Evolutionary conservation across 2,888 invertebrate species (phyloP), one percentile per base, ranked within the genome.

Genomic region (Drosophila neoperkinsi): DNA sequence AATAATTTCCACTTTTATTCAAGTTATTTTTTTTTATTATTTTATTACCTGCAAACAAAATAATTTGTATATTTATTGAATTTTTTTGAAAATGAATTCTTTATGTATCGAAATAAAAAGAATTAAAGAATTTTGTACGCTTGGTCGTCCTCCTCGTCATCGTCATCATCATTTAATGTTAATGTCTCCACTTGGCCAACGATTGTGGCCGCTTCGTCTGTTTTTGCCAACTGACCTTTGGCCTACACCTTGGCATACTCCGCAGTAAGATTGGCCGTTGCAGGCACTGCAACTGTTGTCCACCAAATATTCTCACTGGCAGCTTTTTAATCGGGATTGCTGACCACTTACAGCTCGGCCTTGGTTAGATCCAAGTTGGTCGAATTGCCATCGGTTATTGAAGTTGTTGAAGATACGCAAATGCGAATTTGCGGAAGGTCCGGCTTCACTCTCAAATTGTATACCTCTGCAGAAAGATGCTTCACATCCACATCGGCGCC

Each of bases 241-340:
- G 10, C 60, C 58, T 77, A 81, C 7, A 58, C 49, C 43, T 84
- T 84, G 25, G 91, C 88, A 73, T 92, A 93, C 71, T 93, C 91
- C 49, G 66, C 93, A 33, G 91, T 90, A 11, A 90, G 71, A 72
- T 91, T 81, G 11, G 33, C 4, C 33, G 11, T 34, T 34, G 11
- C 33, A 13, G 34, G 2, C 34, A 13, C 5, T 34, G 34, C 13
- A 34, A 4, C 13, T 2, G 34, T 34, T 13, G 34, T 13, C 34
- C 13, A 34, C 2, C 5, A 34, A 34, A 16, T 34, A 34, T 13
- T 13, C 13, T 13, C 4, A 4, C 13, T 34, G 13, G 5, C 34
- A 34, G 13, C 34, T 13, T 13, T 7, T 30, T 30, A 1, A 30
- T 1, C 30, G 30, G 30, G 7, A 30, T 30, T 30, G 30, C 30